Conservation (phyloP, 2,888 invertebrate species). For the Clepsis dumicolana region DNA sequence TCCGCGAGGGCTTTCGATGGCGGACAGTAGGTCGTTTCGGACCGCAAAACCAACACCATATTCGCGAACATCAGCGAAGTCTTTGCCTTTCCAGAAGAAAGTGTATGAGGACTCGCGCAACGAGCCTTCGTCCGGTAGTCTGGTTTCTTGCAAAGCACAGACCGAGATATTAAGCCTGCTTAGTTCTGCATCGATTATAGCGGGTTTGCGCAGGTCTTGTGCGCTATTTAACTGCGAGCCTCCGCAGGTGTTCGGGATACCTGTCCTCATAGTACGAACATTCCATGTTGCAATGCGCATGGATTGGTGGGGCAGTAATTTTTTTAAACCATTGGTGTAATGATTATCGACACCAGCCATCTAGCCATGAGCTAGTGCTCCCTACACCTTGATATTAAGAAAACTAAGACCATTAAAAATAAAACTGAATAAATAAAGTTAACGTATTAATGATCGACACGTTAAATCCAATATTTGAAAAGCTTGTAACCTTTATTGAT, state of each 20-base stretch:
- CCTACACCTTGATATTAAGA: no score
- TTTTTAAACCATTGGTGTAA: no score
- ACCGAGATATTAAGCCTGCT: constrained; percentile 33
- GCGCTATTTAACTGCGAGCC: constrained; percentile 9
- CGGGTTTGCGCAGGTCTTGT: constrained; percentile 32
- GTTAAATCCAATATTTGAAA: no score
- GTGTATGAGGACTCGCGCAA: constrained; percentile 42
- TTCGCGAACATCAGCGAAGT: constrained; percentile 22
- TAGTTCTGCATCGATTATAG: constrained; percentile 43
- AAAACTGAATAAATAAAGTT: no score
- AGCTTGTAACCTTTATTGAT: no score
- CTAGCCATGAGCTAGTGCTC: no score
- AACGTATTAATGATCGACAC: no score
- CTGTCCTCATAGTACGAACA: constrained; percentile 40
- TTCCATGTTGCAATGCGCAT: constrained; percentile 40
- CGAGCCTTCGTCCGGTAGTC: constrained; percentile 41
- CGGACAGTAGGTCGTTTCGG: constrained; percentile 26
- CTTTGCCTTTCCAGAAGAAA: constrained; percentile 41
- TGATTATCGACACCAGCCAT: no score
- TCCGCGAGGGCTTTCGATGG: constrained; percentile 21
- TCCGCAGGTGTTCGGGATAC: constrained; percentile 38
- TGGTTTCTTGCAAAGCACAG: constrained; percentile 46
- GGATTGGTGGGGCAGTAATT: no score
- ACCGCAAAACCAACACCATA: constrained; percentile 45
- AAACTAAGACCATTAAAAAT: no score